A percentile compares a stretch with the other conserved stretches of the same genome.
Evolutionary conservation across 2,888 invertebrate species (phyloP).

Genomic region (Palloptera scutellata): DNA sequence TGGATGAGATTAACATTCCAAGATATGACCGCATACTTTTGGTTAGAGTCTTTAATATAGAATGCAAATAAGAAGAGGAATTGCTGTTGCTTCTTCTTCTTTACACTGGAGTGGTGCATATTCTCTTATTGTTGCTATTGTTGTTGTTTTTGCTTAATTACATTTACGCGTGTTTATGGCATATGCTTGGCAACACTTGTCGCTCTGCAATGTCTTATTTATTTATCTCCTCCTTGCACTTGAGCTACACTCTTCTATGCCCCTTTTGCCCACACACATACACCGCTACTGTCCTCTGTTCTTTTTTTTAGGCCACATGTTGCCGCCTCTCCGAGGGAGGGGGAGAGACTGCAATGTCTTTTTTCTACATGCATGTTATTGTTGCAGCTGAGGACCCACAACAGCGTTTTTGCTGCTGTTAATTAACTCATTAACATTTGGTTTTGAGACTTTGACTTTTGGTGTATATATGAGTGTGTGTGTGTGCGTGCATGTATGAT

Average conservation of each 20-base stretch:
- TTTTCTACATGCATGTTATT: constrained; percentile 28
- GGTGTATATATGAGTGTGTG: constrained; percentile 2
- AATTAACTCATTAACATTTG: constrained; percentile 64
- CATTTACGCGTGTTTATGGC: constrained; percentile 53
- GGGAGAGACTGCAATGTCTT: constrained; percentile 10
- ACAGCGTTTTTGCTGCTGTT: constrained; percentile 55
- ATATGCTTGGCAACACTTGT: constrained; percentile 47
- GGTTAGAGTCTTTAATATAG: too few relatives aligned
- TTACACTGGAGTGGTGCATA: too few relatives aligned
- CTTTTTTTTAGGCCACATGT: constrained; percentile 12
- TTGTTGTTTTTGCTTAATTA: constrained; percentile 50
- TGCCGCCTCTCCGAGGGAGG: constrained; percentile 18
- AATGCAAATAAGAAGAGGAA: too few relatives aligned
- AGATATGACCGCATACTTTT: too few relatives aligned
- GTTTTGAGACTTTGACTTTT: constrained; percentile 38
- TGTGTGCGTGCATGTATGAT: constrained; percentile 8
- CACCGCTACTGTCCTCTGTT: constrained; percentile 10
- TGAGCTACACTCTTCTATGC: not conserved
- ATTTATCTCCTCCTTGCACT: not conserved
- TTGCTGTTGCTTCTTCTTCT: too few relatives aligned
- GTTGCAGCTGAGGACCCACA: constrained; percentile 51
- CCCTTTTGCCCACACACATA: constrained; percentile 2
- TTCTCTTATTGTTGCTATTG: not conserved
- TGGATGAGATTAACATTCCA: too few relatives aligned
- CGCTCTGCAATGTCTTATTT: constrained; percentile 10